Base-by-base conservation (phyloP, 2,888 invertebrate genomes). In the Plebejus melissa region DNA sequence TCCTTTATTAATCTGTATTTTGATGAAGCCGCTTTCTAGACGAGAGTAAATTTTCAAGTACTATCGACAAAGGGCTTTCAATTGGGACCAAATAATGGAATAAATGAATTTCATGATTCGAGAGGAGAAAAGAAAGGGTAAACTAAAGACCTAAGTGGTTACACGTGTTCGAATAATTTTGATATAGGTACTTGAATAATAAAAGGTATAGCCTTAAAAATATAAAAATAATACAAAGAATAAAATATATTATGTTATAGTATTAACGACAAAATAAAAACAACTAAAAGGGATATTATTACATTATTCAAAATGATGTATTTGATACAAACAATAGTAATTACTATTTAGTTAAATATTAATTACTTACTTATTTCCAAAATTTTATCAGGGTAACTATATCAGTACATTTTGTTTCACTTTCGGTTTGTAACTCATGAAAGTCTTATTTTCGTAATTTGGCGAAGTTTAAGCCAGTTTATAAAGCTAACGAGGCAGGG, bases 11-110 rank as follows among this genome's bases (percentile, higher is more conserved):
- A 65, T 65, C 36, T 36, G 65, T 36, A 65, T 65, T 65, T 65
- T 36, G 36, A 36, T 65, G 65, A 32, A 65, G 65, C 65, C 32
- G 32, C 32, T 65, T 16, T 36, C 4, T 65, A 32, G 54, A 54
- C 65, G 32, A 36, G 32, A 32, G 65, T 16, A 28, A 65, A 65
- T 65, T 65, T 65, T 65, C 32, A 65, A 36, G 65, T 65, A 36
- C 16, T 36, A 36, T 32, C 32, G 13, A 65, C 65, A 65, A 65
- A 65, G 16, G 1, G 13, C 65, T 65, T 65, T 13, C 11, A 2
- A 36, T 32, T 9, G 65, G 65, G 65, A 65, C 65, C 13, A 65
- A 60, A 60, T 60, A 58, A 60, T 60, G 28, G 60, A 60, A 58
- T 22, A 65, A 32, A 32, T 65, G 65, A 65, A 65, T 65, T 65